A percentile compares a stretch with the other conserved stretches of the same genome.
Conservation (phyloP, 2,113 vertebrate species). For the Nothobranchius furzeri region DNA sequence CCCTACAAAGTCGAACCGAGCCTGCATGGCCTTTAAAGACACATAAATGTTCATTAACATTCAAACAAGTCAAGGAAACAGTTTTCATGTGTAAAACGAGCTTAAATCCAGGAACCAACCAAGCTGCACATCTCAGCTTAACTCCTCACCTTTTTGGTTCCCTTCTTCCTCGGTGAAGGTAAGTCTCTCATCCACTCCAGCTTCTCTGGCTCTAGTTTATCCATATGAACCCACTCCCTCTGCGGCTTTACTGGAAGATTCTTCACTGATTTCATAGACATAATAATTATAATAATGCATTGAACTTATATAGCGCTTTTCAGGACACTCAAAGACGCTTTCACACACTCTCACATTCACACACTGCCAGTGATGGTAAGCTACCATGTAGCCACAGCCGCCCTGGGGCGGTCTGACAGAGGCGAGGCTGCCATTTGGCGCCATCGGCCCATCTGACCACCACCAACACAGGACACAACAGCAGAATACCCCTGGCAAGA, state of each 20-base stretch:
- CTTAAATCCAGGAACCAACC: not conserved
- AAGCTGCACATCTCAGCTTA: not conserved
- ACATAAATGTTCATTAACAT: constrained; percentile 7
- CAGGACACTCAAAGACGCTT: too few species aligned
- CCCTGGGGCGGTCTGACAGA: too few species aligned
- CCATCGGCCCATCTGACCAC: too few species aligned
- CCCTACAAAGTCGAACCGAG: constrained; percentile 91
- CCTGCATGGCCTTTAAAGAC: constrained; percentile 89
- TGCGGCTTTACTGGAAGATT: constrained; percentile 85
- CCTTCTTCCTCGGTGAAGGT: constrained; percentile 79
- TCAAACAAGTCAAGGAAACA: not conserved
- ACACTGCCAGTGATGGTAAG: too few species aligned
- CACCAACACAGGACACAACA: too few species aligned
- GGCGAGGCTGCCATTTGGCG: too few species aligned
- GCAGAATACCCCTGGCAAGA: too few species aligned
- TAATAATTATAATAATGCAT: too few species aligned
- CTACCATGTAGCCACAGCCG: too few species aligned
- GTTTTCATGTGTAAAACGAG: too few species aligned
- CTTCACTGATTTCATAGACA: constrained; percentile 58
- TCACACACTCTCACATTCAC: too few species aligned
- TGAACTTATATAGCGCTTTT: too few species aligned
- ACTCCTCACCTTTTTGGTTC: constrained; percentile 83
- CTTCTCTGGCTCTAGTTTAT: constrained; percentile 90
- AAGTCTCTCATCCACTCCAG: constrained; percentile 93
- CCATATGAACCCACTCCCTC: constrained; percentile 95